Evolutionary conservation across 2,888 invertebrate genomes (phyloP), one percentile per base, ranked within the genome.

Genomic region (Nomada flava): DNA sequence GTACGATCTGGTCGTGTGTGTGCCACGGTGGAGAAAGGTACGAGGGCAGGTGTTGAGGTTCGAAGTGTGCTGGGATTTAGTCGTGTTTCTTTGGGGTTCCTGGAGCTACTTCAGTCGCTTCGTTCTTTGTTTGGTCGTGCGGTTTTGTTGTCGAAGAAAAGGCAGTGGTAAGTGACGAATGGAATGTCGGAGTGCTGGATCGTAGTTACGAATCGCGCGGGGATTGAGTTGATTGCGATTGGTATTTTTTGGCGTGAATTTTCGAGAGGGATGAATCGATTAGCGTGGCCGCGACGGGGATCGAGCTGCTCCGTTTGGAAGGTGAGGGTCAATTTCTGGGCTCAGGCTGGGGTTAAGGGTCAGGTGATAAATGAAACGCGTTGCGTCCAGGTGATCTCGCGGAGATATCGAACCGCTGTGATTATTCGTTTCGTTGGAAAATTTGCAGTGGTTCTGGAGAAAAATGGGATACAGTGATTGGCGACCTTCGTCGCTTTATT

Each of bases 1-100:
- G 36, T 36, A 15, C 36, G 18, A 42, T 20, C 15, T 36, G 18
- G 13, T 13, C 53, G 18, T 57, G 60, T 26, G n/a, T 18, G 69
- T 62, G 78, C 47, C 23, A 7, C 57, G 20, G 29, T 29, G 20
- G 76, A 64, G 64, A 76, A 72, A 76, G 74, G 68, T 67, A 67
- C 23, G 62, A 23, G 80, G 67, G 72, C 80, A 80, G 80, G 80
- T 80, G 80, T 72, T 26, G 50, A 42, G 42, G 15, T 36, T 47
- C 52, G 44, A 42, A 23, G 13, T 36, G 42, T 44, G 44, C 36
- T 44, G 23, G 26, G 55, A 57, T 69, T 9, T 13, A n/a, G 57
- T 26, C 55, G 57, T 42, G 29, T 59, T 70, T 47, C 42, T 42
- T 23, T 3, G 52, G 20, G 44, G 26, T 52, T 69, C 69, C 42